Evolutionary conservation across 2,888 invertebrate genomes (phyloP).

Genomic region (Sinopyrophorus schimmeli): DNA sequence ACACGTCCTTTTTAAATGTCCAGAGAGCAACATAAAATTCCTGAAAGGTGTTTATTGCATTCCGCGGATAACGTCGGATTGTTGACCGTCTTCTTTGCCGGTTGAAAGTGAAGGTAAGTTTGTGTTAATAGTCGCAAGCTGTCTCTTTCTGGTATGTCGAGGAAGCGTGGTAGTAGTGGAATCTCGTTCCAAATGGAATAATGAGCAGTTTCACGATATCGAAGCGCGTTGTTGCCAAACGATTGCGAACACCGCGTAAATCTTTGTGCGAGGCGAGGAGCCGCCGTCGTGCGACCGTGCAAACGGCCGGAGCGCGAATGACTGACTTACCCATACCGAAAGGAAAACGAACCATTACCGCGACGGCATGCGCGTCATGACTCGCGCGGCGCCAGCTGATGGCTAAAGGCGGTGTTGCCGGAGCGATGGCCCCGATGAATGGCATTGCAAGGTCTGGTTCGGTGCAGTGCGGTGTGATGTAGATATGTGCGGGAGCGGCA

Average conservation of each 20-base stretch:
- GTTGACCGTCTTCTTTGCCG: constrained; percentile 24
- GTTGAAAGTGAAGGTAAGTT: constrained; percentile 29
- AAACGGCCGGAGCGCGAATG: constrained; percentile 38
- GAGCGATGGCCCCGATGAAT: constrained; percentile 71
- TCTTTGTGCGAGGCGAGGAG: constrained; percentile 11
- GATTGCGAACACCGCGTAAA: constrained; percentile 11
- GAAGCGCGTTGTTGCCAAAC: constrained; percentile 20
- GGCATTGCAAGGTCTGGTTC: constrained; percentile 61
- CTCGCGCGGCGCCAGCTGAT: constrained; percentile 52
- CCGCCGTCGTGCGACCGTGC: constrained; percentile 38
- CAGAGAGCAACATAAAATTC: too few relatives aligned
- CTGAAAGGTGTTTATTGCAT: too few relatives aligned
- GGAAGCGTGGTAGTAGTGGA: constrained; percentile 24
- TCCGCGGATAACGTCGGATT: constrained; percentile 10
- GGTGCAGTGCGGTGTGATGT: constrained; percentile 54
- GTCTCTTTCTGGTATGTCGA: constrained; percentile 22
- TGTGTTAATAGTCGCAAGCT: constrained; percentile 18
- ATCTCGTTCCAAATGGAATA: constrained; percentile 22
- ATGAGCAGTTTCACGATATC: constrained; percentile 21
- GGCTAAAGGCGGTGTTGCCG: constrained; percentile 53
- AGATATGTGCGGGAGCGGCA: constrained; percentile 37
- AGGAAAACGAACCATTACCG: constrained; percentile 31
- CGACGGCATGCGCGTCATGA: constrained; percentile 41
- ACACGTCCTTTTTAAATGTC: too few relatives aligned
- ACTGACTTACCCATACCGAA: constrained; percentile 19